A percentile compares a stretch with the other conserved stretches of the same genome.
Conservation (phyloP, 2,113 vertebrate genomes). For the Circaetus gallicus region DNA sequence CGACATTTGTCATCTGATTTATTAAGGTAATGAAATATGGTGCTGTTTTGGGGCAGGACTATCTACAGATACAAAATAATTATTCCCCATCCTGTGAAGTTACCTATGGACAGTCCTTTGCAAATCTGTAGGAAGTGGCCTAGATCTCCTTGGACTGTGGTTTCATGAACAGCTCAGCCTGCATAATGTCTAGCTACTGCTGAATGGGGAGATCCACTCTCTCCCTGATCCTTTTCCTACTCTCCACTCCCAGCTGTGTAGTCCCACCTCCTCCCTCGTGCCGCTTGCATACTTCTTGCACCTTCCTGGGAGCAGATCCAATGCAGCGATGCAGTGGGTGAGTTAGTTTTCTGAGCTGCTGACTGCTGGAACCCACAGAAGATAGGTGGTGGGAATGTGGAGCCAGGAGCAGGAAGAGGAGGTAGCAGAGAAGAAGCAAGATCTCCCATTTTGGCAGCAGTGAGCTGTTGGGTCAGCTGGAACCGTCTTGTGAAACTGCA, state of each 20-base stretch:
- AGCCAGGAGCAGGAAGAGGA: neutral
- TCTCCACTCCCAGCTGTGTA: neutral
- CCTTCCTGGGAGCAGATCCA: neutral
- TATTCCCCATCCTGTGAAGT: neutral
- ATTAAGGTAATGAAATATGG: neutral
- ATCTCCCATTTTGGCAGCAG: neutral
- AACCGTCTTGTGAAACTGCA: neutral
- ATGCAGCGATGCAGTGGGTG: rapidly evolving
- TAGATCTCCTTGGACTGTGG: neutral
- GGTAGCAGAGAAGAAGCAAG: neutral
- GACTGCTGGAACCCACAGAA: neutral
- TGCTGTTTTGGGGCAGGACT: neutral
- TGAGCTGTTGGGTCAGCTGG: neutral
- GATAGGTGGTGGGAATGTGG: neutral
- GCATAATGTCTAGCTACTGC: neutral
- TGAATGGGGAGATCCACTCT: neutral
- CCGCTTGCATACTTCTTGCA: neutral
- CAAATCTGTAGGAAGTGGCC: neutral
- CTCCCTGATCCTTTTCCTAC: neutral
- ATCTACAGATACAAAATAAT: neutral
- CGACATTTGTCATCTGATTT: neutral
- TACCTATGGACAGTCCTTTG: neutral
- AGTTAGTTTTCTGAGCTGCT: neutral
- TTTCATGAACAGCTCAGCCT: neutral
- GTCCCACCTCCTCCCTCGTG: neutral